Percentiles rank a stretch among this genome's conserved stretches.
phyloP scores from a whole-genome alignment of 2,888 invertebrate species.

The Epiblema foenella region DNA sequence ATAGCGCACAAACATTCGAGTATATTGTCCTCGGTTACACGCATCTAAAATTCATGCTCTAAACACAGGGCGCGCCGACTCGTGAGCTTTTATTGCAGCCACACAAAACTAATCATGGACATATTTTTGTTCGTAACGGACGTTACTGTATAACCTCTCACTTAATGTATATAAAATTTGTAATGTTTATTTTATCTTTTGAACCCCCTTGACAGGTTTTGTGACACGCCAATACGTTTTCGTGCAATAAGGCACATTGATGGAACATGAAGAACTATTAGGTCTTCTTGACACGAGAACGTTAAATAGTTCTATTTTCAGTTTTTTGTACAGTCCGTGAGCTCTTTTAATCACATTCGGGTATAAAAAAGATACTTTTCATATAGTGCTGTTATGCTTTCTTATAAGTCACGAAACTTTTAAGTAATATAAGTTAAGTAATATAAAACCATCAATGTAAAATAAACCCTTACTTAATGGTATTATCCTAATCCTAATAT shows the following conservation, averaged over 20 bases:
- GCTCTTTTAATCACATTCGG: too few relatives aligned
- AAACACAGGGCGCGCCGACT: conserved; percentile 65
- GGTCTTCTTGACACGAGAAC: neutral
- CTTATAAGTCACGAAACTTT: too few relatives aligned
- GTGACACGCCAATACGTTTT: neutral
- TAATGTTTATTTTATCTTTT: neutral
- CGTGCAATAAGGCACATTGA: neutral
- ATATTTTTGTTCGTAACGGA: conserved; percentile 21
- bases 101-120: conserved; percentile 67
- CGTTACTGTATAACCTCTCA: neutral
- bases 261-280: neutral
- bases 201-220: neutral
- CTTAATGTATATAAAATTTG: neutral
- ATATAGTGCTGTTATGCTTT: too few relatives aligned
- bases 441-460: too few relatives aligned
- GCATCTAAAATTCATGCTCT: conserved; percentile 72
- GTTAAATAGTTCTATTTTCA: neutral
- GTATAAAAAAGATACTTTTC: too few relatives aligned
- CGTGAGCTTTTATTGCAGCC: conserved; percentile 67
- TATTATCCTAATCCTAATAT: too few relatives aligned
- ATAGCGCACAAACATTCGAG: conserved; percentile 50
- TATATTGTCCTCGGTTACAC: conserved; percentile 62
- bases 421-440: too few relatives aligned
- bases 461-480: too few relatives aligned
- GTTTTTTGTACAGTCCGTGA: neutral